Base-by-base conservation (phyloP, 2,888 invertebrate genomes). In the Dendrolimus pini region DNA sequence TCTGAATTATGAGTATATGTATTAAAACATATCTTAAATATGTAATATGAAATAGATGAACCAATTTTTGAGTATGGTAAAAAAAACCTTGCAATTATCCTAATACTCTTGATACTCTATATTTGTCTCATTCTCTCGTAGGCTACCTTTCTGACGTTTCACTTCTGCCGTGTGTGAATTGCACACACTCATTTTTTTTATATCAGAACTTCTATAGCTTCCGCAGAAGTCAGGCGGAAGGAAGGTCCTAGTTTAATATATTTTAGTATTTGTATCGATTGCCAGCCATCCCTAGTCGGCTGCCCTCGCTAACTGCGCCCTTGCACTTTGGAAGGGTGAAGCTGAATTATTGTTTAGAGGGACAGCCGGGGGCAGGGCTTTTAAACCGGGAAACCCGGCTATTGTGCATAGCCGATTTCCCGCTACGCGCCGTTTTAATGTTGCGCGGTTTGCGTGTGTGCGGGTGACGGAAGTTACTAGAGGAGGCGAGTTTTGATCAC, bases 311-410 rank as follows among this genome's bases (percentile, higher is more conserved):
- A 82, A 89, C 83, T 87, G 89, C 87, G 89, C 89, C 90, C 89
- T 90, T 89, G 89, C 90, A 89, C 90, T 89, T 89, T 83, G 85
- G 84, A 85, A 86, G 89, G 89, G 89, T 89, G 82, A 87, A 88
- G 83, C 83, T 89, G 88, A 90, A 89, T 90, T 90, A 90, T 90
- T 89, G 90, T 89, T 88, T 85, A 86, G 82, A 82, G 83, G 85
- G 80, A 77, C 66, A 66, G 71, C 74, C 74, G 78, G 67, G 68
- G 72, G 70, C 69, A 65, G 64, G 70, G 67, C 82, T 85, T 89
- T 89, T 88, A 89, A 89, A 87, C 81, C 84, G 89, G 91, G 89
- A 89, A 91, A 89, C 89, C 88, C 85, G 80, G 79, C 80, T 79
- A 85, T 89, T 89, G 89, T 89, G 87, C 87, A 87, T 83, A 85